phyloP scores from a whole-genome alignment of 2,113 vertebrate genomes.

The Stigmatopora argus region DNA sequence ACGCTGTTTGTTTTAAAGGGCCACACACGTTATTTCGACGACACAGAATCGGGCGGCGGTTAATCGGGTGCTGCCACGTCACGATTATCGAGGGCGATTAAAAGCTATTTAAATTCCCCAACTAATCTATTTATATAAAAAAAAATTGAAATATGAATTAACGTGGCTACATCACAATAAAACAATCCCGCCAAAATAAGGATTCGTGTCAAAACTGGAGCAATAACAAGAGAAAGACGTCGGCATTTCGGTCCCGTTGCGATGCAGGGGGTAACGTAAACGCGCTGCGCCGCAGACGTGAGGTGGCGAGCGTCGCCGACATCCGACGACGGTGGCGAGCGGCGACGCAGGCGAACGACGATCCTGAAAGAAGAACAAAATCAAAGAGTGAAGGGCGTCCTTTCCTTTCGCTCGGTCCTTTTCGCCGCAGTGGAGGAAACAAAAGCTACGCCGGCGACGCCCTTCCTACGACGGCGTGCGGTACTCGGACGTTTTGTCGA shows the following conservation, averaged over 20 bases:
- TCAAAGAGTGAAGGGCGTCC: conserved; percentile 54
- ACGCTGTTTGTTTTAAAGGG: background rate
- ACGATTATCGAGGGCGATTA: too few relatives aligned
- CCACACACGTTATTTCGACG: background rate
- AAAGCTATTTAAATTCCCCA: too few relatives aligned
- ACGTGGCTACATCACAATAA: conserved; percentile 56
- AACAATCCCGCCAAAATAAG: conserved; percentile 35
- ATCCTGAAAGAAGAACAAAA: conserved; percentile 70
- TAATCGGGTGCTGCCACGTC: too few relatives aligned
- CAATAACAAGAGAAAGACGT: conserved; percentile 52
- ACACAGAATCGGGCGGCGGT: too few relatives aligned
- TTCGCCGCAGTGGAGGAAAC: too few relatives aligned
- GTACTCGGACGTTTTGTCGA: too few relatives aligned
- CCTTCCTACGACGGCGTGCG: too few relatives aligned
- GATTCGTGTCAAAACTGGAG: conserved; percentile 36
- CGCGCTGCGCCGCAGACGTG: conserved; percentile 73
- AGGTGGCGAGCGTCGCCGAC: conserved; percentile 65
- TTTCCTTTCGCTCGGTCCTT: too few relatives aligned
- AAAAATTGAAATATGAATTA: conserved; percentile 10
- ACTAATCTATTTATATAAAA: conserved; percentile 13
- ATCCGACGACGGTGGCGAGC: conserved; percentile 67
- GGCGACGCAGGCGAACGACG: conserved; percentile 60
- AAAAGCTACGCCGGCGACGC: too few relatives aligned
- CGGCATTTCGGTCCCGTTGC: conserved; percentile 66
- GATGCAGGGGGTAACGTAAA: conserved; percentile 65